These are phyloP conservation scores for Gonioctena quinquepunctata DNA, from an alignment of 1,140 invertebrate species.

Conservation along the genomic window DNA sequence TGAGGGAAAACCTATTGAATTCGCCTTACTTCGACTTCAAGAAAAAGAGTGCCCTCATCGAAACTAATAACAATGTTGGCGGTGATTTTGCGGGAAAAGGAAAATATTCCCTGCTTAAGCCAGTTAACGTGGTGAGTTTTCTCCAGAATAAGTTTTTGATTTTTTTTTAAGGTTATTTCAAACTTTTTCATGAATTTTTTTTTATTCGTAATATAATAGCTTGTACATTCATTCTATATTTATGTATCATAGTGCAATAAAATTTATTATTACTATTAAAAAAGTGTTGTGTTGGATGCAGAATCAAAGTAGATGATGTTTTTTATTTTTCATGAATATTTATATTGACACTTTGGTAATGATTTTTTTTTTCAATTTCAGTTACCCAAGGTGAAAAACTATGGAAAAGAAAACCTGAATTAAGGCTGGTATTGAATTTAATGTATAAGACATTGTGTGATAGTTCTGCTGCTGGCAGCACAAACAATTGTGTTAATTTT, in stretches of 20 bases:
- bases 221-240: no score
- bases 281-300: no score
- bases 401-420: slow-evolving; percentile 5
- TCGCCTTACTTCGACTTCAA: background rate
- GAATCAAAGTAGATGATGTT: no score
- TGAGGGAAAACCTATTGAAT: slow-evolving; percentile 11
- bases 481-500: background rate
- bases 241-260: no score
- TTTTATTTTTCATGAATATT: no score
- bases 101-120: background rate
- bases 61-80: slow-evolving; percentile 3
- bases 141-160: no score
- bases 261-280: no score
- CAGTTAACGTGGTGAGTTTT: background rate
- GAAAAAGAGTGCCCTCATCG: background rate
- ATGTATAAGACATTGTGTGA: background rate
- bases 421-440: background rate
- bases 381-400: background rate
- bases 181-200: no score
- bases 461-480: background rate
- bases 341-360: no score
- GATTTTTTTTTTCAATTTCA: background rate
- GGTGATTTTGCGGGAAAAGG: background rate
- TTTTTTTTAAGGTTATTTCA: no score
- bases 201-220: no score